These are phyloP conservation scores for Oophaga sylvatica DNA, from an alignment of 2,797 vertebrate genomes.

Conservation along the genomic window DNA sequence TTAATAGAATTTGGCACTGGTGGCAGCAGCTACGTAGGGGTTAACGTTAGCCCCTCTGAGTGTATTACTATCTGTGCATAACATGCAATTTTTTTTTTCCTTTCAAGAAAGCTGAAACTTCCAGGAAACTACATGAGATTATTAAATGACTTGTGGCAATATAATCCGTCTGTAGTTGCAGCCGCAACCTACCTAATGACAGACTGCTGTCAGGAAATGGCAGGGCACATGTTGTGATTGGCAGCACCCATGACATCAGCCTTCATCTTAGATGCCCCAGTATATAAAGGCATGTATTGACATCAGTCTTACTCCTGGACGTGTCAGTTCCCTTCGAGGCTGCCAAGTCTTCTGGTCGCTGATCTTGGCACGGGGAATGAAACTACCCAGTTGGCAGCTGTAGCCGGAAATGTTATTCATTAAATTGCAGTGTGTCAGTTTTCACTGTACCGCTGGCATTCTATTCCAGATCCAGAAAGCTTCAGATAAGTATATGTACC, in stretches of 20 bases:
- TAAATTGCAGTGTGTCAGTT: neutral
- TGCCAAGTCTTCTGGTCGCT: neutral
- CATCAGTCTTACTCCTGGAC: neutral
- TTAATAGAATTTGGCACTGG: neutral
- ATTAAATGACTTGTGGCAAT: constrained; percentile 3
- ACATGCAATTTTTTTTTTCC: neutral
- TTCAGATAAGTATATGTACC: neutral
- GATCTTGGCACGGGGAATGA: neutral
- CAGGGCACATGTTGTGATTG: neutral
- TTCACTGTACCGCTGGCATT: neutral
- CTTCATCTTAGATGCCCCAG: neutral
- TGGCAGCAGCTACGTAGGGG: neutral
- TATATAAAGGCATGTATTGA: neutral
- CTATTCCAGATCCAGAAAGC: neutral
- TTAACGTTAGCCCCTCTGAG: neutral
- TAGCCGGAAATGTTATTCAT: too few species aligned
- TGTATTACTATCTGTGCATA: neutral
- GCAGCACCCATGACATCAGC: neutral
- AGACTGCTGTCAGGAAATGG: constrained; percentile 4
- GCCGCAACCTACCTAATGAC: constrained; percentile 4
- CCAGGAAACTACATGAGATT: neutral
- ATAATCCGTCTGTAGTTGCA: neutral
- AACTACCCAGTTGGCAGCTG: neutral
- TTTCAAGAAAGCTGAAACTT: constrained; percentile 15
- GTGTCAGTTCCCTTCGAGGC: neutral